Base-by-base conservation (phyloP, 2,113 vertebrate species). In the Gymnorhina tibicen region DNA sequence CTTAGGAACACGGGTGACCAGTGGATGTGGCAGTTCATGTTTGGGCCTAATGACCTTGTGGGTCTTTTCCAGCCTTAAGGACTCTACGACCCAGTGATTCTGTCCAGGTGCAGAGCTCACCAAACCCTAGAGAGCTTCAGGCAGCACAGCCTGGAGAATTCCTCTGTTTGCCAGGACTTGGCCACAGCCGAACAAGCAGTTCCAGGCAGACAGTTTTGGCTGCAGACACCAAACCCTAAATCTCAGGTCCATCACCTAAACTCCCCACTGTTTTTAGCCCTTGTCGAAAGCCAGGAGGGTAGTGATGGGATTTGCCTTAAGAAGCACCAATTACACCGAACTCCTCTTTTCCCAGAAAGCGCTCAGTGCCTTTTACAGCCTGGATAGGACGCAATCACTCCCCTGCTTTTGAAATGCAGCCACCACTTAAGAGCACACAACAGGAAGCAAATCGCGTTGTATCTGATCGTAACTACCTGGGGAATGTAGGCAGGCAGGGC, bases 401-500 rank as follows among this genome's bases (percentile, higher is more conserved):
- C 81, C 39, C 15, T 44, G 96, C 89, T 93, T 93, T 93, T 96
- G 96, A 95, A 97, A 97, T 92, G 95, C 96, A 96, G 88, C 95
- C 90, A 35, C 88, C 92, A 68, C 92, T 95, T 74, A 70, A 64
- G 86, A 82, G 92, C 80, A 46, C 88, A 75, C 92, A 92, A 93
- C 95, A 96, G 96, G 96, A 97, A 96, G 95, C 83, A 60, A 93
- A 94, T 26, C 89, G 93, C 74, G 9, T 56, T n/a, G 60, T 96
- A 95, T 95, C 93, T 96, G 95, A 96, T 95, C 3, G 24, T 49
- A 93, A 93, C 90, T 64, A 68, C 93, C 85, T 41, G 87, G 95
- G 96, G 93, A 97, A 95, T 96, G 92, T 0, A 46, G 93, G 91
- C 87, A 53, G 88, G 92, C 88, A 87, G 91, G 92, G 88, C 12